Conservation (phyloP, 2,797 vertebrate species). For the Antrozous pallidus region DNA sequence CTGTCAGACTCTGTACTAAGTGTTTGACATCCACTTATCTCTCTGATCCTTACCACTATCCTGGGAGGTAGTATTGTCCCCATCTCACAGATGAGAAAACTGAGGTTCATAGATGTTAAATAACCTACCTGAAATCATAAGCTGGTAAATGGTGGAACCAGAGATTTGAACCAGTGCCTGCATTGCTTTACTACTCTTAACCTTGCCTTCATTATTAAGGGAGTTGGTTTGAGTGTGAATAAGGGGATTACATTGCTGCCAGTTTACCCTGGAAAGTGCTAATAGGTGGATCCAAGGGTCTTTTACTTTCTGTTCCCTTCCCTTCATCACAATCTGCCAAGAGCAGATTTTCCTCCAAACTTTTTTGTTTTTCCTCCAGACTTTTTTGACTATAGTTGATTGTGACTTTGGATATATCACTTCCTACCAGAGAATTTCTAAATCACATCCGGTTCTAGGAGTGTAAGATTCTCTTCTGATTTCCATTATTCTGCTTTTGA, state of each 20-base stretch:
- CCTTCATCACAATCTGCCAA: neutral
- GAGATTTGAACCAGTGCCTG: neutral
- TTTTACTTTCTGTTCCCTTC: neutral
- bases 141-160: neutral
- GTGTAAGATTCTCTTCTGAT: neutral
- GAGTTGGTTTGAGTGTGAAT: neutral
- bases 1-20: neutral
- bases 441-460: neutral
- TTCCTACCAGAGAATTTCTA: conserved; percentile 2
- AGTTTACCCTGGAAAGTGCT: neutral
- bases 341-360: no score
- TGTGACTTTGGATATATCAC: neutral
- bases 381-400: no score
- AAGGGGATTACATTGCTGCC: neutral
- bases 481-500: neutral
- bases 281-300: neutral
- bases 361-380: no score
- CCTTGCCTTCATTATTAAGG: neutral
- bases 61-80: neutral
- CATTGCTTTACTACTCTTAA: neutral
- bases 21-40: neutral
- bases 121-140: neutral
- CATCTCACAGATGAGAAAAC: neutral
- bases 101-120: neutral
- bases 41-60: neutral